Evolutionary conservation across 2,797 vertebrate genomes (phyloP).

Genomic region (Acipenser oxyrinchus): DNA sequence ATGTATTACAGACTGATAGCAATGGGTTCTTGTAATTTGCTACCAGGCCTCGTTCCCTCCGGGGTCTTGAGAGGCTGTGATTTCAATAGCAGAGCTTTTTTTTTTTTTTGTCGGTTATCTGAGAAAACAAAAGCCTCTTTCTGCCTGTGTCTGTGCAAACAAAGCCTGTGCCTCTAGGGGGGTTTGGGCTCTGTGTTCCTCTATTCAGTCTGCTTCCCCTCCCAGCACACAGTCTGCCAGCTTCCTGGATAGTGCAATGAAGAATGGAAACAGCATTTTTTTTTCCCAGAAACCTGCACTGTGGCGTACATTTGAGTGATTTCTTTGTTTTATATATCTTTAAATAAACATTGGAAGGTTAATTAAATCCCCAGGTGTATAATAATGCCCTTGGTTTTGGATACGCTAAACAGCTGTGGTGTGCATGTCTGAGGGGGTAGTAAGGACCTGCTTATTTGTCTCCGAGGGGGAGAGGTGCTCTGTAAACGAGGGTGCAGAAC

Average conservation of each 20-base stretch:
- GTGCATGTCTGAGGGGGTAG: too few species aligned
- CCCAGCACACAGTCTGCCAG: slow-evolving; percentile 3
- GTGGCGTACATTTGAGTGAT: too few species aligned
- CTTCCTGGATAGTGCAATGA: background rate
- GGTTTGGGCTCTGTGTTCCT: background rate
- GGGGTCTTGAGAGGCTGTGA: background rate
- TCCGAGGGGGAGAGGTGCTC: too few species aligned
- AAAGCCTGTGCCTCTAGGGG: slow-evolving; percentile 8
- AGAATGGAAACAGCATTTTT: background rate
- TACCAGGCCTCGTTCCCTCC: background rate
- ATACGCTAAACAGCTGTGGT: too few species aligned
- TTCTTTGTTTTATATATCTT: too few species aligned
- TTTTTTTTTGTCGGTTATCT: slow-evolving; percentile 3
- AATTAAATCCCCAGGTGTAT: too few species aligned
- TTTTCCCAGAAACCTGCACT: background rate
- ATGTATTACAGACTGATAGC: too few species aligned
- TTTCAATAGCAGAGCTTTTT: background rate
- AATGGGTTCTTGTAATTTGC: background rate
- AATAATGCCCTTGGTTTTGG: too few species aligned
- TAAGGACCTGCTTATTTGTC: too few species aligned
- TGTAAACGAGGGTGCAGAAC: too few species aligned
- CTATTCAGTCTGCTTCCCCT: background rate
- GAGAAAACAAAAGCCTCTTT: slow-evolving; percentile 6
- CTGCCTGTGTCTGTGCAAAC: slow-evolving; percentile 3
- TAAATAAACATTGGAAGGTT: too few species aligned